These are phyloP conservation scores for Mormyrus lacerda DNA, from an alignment of 2,113 vertebrate genomes.

Conservation along the genomic window DNA sequence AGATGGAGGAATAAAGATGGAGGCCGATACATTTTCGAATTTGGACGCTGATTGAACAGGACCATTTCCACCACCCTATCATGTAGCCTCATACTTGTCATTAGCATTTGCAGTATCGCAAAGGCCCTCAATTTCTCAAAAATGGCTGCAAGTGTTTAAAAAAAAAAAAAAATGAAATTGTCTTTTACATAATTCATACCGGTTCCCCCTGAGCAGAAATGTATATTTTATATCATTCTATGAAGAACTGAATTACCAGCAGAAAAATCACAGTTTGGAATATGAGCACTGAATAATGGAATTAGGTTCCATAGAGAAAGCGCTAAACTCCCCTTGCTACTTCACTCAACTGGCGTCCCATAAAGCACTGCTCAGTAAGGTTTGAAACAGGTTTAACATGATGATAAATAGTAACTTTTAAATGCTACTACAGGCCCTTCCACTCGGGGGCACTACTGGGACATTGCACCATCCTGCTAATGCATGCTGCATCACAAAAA, in stretches of 20 bases:
- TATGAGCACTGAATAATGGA: neutral
- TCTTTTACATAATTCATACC: neutral
- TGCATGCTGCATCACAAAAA: neutral
- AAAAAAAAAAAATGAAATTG: neutral
- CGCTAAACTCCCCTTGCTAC: conserved; percentile 38
- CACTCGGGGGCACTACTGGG: neutral
- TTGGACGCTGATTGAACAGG: neutral
- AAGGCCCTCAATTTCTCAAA: neutral
- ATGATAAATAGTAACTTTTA: neutral
- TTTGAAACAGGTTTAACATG: conserved; percentile 25
- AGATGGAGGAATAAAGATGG: neutral
- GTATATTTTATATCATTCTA: neutral
- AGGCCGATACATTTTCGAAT: neutral
- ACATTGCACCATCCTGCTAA: neutral
- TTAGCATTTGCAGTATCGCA: neutral
- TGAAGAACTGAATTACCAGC: neutral
- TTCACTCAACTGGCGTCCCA: conserved; percentile 34
- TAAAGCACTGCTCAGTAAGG: conserved; percentile 23
- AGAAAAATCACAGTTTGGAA: conserved; percentile 1
- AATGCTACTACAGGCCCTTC: conserved; percentile 26
- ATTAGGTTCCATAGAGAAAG: neutral
- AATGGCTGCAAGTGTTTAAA: neutral
- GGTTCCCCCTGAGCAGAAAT: neutral
- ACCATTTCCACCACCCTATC: neutral
- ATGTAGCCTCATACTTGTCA: neutral